Conservation (phyloP, 2,113 vertebrate genomes). For the Motacilla alba region DNA sequence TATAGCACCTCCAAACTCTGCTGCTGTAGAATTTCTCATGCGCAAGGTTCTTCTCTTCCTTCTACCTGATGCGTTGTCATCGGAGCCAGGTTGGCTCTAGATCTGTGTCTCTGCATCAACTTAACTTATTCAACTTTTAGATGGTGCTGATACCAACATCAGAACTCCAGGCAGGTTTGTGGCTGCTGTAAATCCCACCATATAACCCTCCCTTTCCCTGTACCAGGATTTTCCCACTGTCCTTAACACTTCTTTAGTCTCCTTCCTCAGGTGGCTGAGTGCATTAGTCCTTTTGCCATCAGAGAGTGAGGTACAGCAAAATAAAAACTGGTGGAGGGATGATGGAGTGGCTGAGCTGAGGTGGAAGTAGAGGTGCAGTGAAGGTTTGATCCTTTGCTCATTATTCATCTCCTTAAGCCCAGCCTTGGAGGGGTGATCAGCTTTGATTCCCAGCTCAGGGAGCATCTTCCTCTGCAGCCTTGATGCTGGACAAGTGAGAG, state of each 20-base stretch:
- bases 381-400: not conserved
- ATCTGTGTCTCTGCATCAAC: not conserved
- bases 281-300: not conserved
- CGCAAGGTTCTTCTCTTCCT: not conserved
- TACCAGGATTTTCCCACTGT: not conserved
- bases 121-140: not conserved
- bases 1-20: not conserved
- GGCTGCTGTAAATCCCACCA: not conserved
- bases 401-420: not conserved
- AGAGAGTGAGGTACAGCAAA: accelerated
- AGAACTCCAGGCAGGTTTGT: not conserved
- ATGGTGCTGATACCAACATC: not conserved
- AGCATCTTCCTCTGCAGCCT: not conserved
- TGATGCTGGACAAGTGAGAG: not conserved
- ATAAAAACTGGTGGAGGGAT: not conserved
- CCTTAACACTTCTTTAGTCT: not conserved
- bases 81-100: not conserved
- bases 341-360: not conserved
- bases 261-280: not conserved
- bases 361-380: not conserved
- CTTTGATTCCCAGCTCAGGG: not conserved
- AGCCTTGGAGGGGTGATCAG: not conserved
- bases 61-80: not conserved
- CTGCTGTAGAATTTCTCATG: not conserved
- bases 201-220: not conserved